These are phyloP conservation scores for Harpegnathos saltator DNA, from an alignment of 1,140 invertebrate genomes.

Conservation along the genomic window DNA sequence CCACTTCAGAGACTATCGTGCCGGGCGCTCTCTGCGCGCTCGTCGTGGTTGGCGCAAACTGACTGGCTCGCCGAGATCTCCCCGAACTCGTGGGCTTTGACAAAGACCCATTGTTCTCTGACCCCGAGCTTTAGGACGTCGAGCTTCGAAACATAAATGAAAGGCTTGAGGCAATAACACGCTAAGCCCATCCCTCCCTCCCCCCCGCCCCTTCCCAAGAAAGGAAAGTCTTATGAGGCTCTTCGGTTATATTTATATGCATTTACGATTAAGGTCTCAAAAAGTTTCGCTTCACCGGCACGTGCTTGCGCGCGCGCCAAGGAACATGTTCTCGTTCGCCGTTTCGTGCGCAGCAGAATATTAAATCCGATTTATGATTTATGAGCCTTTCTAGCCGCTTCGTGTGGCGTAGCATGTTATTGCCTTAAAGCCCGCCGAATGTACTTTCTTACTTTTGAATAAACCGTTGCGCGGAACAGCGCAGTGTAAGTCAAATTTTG, in stretches of 20 bases:
- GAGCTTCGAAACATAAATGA: slow-evolving; percentile 36
- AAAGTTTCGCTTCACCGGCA: background rate
- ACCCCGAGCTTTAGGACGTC: slow-evolving; percentile 12
- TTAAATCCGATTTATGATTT: slow-evolving; percentile 17
- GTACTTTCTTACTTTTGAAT: slow-evolving; percentile 6
- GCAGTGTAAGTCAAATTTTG: background rate
- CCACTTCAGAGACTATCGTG: slow-evolving; percentile 7
- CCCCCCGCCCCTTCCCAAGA: background rate
- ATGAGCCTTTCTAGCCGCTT: background rate
- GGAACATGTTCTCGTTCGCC: background rate
- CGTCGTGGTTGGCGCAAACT: slow-evolving; percentile 10
- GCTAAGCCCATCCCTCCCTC: too few species aligned
- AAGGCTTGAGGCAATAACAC: slow-evolving; percentile 22
- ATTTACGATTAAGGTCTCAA: slow-evolving; percentile 13
- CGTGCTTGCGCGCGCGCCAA: background rate
- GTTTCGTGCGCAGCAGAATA: background rate
- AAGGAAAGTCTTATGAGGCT: background rate
- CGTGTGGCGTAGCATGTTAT: background rate
- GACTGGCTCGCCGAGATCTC: slow-evolving; percentile 27
- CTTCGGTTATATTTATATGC: slow-evolving; percentile 17
- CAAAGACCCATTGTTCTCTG: slow-evolving; percentile 47
- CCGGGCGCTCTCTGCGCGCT: slow-evolving; percentile 15
- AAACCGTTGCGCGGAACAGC: background rate
- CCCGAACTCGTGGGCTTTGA: slow-evolving; percentile 38
- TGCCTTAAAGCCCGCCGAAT: slow-evolving; percentile 2